Evolutionary conservation across 1,140 invertebrate species (phyloP).

Genomic region (silkworm (Bombyx mori)): ASM3026992v2 NC_085109.1:7614501-7615000

Average conservation of each 20-base stretch:
- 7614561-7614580: slow-evolving; percentile 86
- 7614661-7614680: slow-evolving; percentile 89
- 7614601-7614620: slow-evolving; percentile 85
- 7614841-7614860: slow-evolving; percentile 82
- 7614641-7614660: slow-evolving; percentile 96
- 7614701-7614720: slow-evolving; percentile 86
- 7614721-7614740: slow-evolving; percentile 89
- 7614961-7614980: too few relatives aligned
- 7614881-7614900: slow-evolving; percentile 80
- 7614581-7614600: slow-evolving; percentile 95
- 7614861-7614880: slow-evolving; percentile 75
- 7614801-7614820: slow-evolving; percentile 81
- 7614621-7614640: slow-evolving; percentile 78
- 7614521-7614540: slow-evolving; percentile 81
- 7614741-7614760: slow-evolving; percentile 69
- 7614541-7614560: slow-evolving; percentile 77
- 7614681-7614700: slow-evolving; percentile 92
- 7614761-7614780: slow-evolving; percentile 80
- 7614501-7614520: slow-evolving; percentile 90
- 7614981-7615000: too few relatives aligned
- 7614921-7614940: slow-evolving; percentile 14
- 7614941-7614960: too few relatives aligned
- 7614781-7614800: slow-evolving; percentile 78
- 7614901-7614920: slow-evolving; percentile 77
- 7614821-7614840: slow-evolving; percentile 78